These are phyloP conservation scores for Eueremaeus valkanovi DNA, from an alignment of 2,888 invertebrate genomes.

Conservation along the genomic window DNA sequence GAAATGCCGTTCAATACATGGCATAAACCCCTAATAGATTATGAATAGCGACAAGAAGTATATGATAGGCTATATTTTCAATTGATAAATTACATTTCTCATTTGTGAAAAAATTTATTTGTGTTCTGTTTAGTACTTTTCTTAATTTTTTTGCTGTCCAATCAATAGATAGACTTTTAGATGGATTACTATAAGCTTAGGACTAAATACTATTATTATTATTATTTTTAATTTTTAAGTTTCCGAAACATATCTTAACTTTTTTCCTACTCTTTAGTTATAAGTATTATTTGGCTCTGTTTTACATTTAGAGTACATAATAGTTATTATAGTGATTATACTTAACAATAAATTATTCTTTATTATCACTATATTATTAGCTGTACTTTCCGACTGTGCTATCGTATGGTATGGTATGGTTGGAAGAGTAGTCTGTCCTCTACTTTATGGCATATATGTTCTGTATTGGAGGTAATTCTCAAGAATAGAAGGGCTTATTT, in stretches of 20 bases:
- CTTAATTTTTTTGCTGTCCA: not conserved
- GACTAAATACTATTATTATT: not conserved
- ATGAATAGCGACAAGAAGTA: not conserved
- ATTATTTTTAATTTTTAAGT: conserved; percentile 6
- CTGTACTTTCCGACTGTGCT: not conserved
- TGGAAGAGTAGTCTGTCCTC: too few species aligned
- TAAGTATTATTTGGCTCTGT: too few species aligned
- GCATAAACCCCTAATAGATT: not conserved
- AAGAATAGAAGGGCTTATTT: not conserved
- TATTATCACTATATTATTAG: conserved; percentile 16
- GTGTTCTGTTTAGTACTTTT: not conserved
- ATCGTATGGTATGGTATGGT: not conserved
- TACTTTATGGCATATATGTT: too few species aligned
- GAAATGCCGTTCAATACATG: not conserved
- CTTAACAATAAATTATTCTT: conserved; percentile 10
- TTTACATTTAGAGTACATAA: too few species aligned
- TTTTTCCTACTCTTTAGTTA: too few species aligned
- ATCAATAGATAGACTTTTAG: conserved; percentile 11
- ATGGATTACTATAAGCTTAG: not conserved
- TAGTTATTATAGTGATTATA: conserved; percentile 9
- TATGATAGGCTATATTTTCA: not conserved
- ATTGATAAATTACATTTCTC: conserved; percentile 9
- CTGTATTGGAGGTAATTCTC: not conserved
- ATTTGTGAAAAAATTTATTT: conserved; percentile 2
- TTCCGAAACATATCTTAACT: not conserved